A percentile compares a stretch with the other conserved stretches of the same genome.
Conservation (phyloP, 2,797 vertebrate species). For the Anniella stebbinsi region DNA sequence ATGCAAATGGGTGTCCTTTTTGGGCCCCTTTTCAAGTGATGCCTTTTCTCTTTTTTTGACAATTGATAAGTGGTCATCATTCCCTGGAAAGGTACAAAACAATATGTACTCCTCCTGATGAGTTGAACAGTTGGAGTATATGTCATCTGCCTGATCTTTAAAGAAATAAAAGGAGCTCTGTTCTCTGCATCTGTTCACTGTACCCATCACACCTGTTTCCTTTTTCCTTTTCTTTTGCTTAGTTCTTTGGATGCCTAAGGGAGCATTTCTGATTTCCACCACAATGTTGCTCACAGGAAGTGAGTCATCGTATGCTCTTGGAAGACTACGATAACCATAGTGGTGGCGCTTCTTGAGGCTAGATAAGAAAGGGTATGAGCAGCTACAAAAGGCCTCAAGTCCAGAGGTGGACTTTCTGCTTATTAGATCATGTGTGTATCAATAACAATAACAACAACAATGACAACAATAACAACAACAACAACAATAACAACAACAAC, state of each 20-base stretch:
- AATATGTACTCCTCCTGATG: too few species aligned
- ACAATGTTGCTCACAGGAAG: background rate
- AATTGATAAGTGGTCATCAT: too few species aligned
- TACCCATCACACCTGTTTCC: background rate
- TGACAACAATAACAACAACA: background rate
- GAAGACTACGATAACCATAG: background rate
- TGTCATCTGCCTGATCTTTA: background rate
- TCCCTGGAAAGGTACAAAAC: too few species aligned
- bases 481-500: background rate
- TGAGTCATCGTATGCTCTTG: too few species aligned
- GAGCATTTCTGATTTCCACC: background rate
- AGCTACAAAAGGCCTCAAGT: background rate
- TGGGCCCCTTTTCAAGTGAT: too few species aligned
- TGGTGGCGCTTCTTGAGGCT: background rate
- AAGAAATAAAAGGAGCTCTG: background rate
- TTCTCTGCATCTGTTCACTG: background rate
- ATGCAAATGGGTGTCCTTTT: too few species aligned
- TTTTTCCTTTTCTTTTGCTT: background rate
- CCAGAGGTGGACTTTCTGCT: background rate
- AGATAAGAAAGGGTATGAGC: background rate
- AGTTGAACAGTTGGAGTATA: background rate
- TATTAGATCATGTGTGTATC: constrained; percentile 4
- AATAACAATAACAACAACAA: background rate
- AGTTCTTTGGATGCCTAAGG: background rate
- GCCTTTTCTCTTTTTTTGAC: too few species aligned